A percentile compares a stretch with the other conserved stretches of the same genome.
Conservation (phyloP, 2,113 vertebrate species). For the Xiphorhynchus elegans region DNA sequence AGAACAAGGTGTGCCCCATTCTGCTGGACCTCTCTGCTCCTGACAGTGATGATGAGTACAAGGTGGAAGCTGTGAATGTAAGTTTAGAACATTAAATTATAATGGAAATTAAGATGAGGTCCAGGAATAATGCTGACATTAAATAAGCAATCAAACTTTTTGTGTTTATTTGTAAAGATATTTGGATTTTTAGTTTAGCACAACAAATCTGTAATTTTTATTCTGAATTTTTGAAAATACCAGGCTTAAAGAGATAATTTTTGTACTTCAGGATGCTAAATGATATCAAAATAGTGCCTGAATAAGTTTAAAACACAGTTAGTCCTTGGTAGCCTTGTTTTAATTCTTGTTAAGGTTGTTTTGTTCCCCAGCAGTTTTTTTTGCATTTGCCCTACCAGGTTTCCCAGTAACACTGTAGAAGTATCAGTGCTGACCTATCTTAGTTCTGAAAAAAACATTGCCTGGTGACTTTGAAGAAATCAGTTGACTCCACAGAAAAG, state of each 20-base stretch:
- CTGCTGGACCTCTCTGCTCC: conserved; percentile 86
- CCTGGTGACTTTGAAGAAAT: conserved; percentile 55
- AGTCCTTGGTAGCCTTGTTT: not conserved
- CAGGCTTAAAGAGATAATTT: not conserved
- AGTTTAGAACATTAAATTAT: conserved; percentile 27
- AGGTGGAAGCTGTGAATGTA: conserved; percentile 88
- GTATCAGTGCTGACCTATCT: conserved; percentile 55
- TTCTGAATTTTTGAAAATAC: not conserved
- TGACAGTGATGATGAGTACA: conserved; percentile 86
- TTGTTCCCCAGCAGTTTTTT: not conserved
- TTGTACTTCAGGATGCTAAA: not conserved
- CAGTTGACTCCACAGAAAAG: conserved; percentile 39
- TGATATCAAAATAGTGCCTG: not conserved
- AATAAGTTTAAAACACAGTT: not conserved
- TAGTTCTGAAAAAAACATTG: conserved; percentile 35
- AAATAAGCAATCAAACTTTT: not conserved
- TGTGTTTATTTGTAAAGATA: not conserved
- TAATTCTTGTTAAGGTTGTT: not conserved
- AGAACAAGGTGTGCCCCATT: conserved; percentile 88
- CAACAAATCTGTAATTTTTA: not conserved
- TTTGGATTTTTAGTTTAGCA: not conserved
- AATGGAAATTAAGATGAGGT: not conserved
- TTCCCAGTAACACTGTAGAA: not conserved
- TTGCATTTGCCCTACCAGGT: not conserved
- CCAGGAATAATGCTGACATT: not conserved